A percentile compares a stretch with the other conserved stretches of the same genome.
Evolutionary conservation across 2,113 vertebrate genomes (phyloP).

Genomic region (Tetrax tetrax): DNA sequence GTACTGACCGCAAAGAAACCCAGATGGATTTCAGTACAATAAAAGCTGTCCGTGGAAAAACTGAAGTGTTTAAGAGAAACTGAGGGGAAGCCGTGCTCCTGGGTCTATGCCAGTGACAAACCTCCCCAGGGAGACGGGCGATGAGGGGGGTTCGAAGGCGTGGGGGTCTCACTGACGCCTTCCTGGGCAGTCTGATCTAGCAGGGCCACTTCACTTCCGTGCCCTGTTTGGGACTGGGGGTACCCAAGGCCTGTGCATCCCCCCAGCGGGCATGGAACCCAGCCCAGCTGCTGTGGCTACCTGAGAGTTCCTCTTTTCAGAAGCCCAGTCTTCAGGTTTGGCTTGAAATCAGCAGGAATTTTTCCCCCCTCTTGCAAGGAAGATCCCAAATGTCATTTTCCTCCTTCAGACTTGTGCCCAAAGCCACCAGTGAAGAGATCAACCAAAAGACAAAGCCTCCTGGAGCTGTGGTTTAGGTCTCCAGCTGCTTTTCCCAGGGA

Average conservation of each 20-base stretch:
- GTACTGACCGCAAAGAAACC: background rate
- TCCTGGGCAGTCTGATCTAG: background rate
- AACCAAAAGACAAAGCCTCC: background rate
- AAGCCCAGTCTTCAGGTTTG: background rate
- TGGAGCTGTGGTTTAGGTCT: background rate
- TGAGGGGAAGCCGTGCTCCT: background rate
- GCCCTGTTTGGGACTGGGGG: background rate
- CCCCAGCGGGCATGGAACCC: background rate
- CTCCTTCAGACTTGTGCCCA: background rate
- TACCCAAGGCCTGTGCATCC: rapidly evolving
- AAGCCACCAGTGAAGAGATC: background rate
- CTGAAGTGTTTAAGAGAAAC: background rate
- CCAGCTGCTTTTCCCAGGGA: background rate
- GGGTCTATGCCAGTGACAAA: background rate
- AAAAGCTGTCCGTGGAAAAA: background rate
- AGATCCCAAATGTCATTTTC: background rate
- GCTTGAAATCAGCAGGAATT: background rate
- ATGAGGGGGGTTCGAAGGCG: background rate
- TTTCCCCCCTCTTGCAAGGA: background rate
- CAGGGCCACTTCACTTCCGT: background rate
- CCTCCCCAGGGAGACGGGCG: background rate
- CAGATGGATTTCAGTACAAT: background rate
- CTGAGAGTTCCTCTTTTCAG: background rate
- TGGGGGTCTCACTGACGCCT: background rate
- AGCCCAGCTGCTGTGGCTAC: background rate